Conservation (phyloP, 2,888 invertebrate genomes). For the Megamerina dolium region DNA sequence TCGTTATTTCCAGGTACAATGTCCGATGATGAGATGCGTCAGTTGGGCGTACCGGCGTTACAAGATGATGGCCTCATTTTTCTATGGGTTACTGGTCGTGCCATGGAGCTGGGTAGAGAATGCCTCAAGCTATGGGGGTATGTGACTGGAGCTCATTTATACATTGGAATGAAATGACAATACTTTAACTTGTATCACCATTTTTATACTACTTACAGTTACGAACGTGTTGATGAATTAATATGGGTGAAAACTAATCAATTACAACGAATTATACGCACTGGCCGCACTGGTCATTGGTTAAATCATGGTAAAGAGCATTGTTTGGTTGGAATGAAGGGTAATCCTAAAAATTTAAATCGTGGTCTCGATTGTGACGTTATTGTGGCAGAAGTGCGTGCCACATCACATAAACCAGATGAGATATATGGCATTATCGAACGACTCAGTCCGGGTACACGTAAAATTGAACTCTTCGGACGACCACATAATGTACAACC, state of each 20-base stretch:
- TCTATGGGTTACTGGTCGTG: constrained; percentile 93
- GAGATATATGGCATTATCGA: constrained; percentile 98
- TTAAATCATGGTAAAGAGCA: constrained; percentile 98
- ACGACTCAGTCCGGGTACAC: constrained; percentile 89
- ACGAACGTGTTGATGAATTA: constrained; percentile 91
- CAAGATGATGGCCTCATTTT: constrained; percentile 96
- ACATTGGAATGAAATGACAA: too few species aligned
- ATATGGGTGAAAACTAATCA: constrained; percentile 99
- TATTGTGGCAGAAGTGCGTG: constrained; percentile 95
- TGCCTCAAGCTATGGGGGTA: constrained; percentile 91
- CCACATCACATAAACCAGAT: constrained; percentile 97
- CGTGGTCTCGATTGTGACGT: constrained; percentile 95
- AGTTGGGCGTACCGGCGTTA: constrained; percentile 84
- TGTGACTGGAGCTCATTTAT: too few species aligned
- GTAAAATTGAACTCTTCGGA: constrained; percentile 96
- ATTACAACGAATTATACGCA: constrained; percentile 90
- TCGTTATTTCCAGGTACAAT: constrained; percentile 64
- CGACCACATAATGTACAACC: constrained; percentile 96
- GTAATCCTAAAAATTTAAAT: constrained; percentile 83
- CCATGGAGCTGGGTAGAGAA: constrained; percentile 81
- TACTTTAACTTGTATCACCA: too few species aligned
- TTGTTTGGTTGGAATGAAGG: constrained; percentile 94
- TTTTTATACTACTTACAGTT: constrained; percentile 41
- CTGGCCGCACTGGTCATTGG: constrained; percentile 97
- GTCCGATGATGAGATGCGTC: constrained; percentile 98